These are phyloP conservation scores for Narcine bancroftii DNA, from an alignment of 2,113 vertebrate genomes.

Conservation along the genomic window DNA sequence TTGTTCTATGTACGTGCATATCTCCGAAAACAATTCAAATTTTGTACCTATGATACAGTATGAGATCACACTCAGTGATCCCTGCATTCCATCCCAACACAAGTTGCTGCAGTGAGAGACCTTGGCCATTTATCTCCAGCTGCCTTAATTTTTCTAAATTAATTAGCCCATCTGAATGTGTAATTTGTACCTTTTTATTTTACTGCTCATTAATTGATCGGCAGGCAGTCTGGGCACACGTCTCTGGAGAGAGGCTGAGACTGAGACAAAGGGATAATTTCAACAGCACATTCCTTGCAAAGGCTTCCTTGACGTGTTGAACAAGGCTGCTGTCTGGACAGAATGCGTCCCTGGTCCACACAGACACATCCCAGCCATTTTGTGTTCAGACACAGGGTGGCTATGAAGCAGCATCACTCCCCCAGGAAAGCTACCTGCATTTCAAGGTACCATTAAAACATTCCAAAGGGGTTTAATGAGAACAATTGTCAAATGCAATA, in stretches of 20 bases:
- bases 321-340: neutral
- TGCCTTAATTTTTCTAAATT: slow-evolving; percentile 24
- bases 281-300: neutral
- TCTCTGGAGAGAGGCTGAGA: neutral
- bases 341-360: neutral
- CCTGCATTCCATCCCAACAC: neutral
- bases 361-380: neutral
- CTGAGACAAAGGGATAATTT: neutral
- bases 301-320: too few species aligned
- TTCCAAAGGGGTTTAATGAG: too few species aligned
- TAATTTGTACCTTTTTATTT: slow-evolving; percentile 16
- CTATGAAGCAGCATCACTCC: neutral
- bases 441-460: too few species aligned
- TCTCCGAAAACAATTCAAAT: neutral
- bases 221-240: neutral
- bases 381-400: neutral
- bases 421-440: too few species aligned
- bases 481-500: too few species aligned
- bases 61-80: neutral
- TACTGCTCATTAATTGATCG: neutral
- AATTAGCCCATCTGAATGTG: slow-evolving; percentile 15
- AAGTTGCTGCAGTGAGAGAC: neutral
- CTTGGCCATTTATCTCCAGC: slow-evolving; percentile 2
- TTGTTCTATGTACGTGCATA: too few species aligned
- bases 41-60: neutral